Base-by-base conservation (phyloP, 2,113 vertebrate genomes). In the Casuarius casuarius region DNA sequence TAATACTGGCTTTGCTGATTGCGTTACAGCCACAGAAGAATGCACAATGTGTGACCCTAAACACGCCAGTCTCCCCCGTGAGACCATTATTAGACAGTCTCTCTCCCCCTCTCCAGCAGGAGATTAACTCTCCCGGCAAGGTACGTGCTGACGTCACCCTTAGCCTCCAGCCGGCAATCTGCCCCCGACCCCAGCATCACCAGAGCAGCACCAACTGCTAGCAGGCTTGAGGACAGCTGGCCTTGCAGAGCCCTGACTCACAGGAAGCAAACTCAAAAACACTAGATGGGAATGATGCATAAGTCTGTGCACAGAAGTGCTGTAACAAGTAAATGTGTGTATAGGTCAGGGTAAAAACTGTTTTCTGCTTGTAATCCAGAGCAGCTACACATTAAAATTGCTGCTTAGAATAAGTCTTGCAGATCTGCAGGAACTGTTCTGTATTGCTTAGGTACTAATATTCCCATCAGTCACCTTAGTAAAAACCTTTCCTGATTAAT, bases 101-200 rank as follows among this genome's bases (percentile, higher is more conserved):
- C 33, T 56, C 54, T 56, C 65, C 94, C 96, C 95, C 96, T 94
- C 92, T 63, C 59, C 89, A 94, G 97, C n/a, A 5, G 58, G 94
- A 96, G 97, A 98, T 97, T 98, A 98, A 98, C 97, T 96, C 95
- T 97, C 92, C 17, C 77, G 84, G 96, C 96, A 97, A 98, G 97
- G 98, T 98, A 96, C 90, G 84, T 72, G 80, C 96, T 98, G 97
- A 98, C 93, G 94, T 98, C 97, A 97, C 97, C 67, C 94, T 83
- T 97, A 97, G 97, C 96, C 96, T 98, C 92, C 93, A 91, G 89
- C 95, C 96, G 81, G 92, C 97, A 97, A 97, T 98, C 97, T 94
- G 87, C 68, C 91, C 67, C 96, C 92, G 80, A 92, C 81, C 90
- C 95, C 84, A 44, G 49, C 56, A 67, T 89, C 77, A 19, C 56